These are phyloP conservation scores for Cryptosula pallasiana DNA, from an alignment of 2,888 invertebrate species.

Conservation along the genomic window DNA sequence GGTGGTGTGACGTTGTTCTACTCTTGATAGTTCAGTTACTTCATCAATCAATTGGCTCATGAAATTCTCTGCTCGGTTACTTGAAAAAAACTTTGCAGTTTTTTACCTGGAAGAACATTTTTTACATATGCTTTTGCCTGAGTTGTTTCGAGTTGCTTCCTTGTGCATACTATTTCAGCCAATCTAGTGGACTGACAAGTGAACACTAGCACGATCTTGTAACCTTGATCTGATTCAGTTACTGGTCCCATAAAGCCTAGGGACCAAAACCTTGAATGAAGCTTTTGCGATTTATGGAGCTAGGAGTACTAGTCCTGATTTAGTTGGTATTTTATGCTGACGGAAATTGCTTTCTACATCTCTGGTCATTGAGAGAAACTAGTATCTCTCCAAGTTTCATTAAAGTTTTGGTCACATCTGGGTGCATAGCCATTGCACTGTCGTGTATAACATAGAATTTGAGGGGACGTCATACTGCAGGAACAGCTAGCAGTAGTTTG, in stretches of 20 bases:
- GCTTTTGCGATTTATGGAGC: not conserved
- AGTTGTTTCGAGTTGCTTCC: not conserved
- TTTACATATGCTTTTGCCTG: not conserved
- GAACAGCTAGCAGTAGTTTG: not conserved
- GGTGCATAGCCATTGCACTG: not conserved
- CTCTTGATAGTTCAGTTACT: not conserved
- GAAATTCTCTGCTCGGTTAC: not conserved
- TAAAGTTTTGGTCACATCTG: not conserved
- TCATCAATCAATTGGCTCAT: not conserved
- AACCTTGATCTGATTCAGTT: not conserved
- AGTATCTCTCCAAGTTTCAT: not conserved
- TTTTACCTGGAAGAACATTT: not conserved
- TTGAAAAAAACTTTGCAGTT: not conserved
- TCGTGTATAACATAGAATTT: not conserved
- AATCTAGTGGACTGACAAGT: not conserved
- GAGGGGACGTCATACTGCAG: not conserved
- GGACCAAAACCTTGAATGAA: not conserved
- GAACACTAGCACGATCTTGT: not conserved
- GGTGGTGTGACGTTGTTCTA: too few species aligned
- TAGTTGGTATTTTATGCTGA: too few species aligned
- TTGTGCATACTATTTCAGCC: not conserved
- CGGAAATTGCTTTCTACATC: not conserved
- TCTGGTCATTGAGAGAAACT: not conserved
- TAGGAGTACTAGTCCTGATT: too few species aligned
- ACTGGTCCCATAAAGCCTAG: not conserved